These are phyloP conservation scores for Drosophila kuntzei DNA, from an alignment of 2,888 invertebrate species.

Conservation along the genomic window DNA sequence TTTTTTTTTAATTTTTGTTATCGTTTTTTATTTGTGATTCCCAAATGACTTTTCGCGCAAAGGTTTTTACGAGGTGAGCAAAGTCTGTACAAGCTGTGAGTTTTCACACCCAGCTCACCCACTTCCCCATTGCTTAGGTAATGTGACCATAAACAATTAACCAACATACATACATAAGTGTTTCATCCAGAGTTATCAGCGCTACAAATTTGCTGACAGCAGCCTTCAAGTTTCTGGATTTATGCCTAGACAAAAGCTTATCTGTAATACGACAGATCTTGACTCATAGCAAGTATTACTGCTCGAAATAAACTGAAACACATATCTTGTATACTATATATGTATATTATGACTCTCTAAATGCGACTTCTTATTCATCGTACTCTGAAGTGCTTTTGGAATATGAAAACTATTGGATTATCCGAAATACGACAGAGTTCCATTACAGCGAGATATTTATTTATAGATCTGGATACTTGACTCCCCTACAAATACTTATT, in stretches of 20 bases:
- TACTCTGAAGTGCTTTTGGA: not conserved
- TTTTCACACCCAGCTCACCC: not conserved
- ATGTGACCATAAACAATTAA: not conserved
- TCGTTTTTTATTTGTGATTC: not conserved
- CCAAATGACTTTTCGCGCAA: conserved; percentile 1
- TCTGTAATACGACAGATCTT: not conserved
- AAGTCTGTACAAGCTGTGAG: not conserved
- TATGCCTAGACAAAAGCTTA: conserved; percentile 1
- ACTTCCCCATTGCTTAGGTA: not conserved
- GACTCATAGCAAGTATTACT: not conserved
- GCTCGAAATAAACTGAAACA: not conserved
- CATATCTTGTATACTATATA: not conserved
- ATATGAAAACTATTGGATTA: no score
- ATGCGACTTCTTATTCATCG: not conserved
- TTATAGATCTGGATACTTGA: no score
- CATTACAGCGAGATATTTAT: no score
- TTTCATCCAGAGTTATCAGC: not conserved
- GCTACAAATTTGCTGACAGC: not conserved
- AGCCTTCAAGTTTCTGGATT: not conserved
- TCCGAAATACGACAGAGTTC: no score
- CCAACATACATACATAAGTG: not conserved
- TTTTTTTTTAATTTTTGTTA: conserved; percentile 5
- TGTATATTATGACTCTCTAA: not conserved
- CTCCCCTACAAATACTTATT: no score
- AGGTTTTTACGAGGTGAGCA: not conserved